These are phyloP conservation scores for Brienomyrus brachyistius DNA, from an alignment of 2,113 vertebrate species.

Conservation along the genomic window DNA sequence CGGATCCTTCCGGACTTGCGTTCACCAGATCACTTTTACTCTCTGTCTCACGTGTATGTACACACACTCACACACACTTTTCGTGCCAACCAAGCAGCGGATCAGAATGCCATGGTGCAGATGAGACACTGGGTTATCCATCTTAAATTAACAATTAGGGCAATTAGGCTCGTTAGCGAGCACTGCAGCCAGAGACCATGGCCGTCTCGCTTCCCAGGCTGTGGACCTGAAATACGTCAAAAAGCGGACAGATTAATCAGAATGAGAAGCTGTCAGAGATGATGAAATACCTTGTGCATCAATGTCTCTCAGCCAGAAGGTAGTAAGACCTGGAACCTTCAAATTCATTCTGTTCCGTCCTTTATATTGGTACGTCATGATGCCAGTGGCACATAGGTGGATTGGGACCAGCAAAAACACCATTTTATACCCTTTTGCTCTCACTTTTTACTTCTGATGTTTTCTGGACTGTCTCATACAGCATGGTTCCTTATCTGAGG, in stretches of 20 bases:
- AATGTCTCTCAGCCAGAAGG: not conserved
- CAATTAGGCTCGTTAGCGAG: not conserved
- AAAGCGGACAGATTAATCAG: not conserved
- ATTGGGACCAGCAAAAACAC: not conserved
- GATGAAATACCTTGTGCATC: not conserved
- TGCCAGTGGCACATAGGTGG: not conserved
- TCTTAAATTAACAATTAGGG: not conserved
- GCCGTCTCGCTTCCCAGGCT: not conserved
- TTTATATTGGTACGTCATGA: not conserved
- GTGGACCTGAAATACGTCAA: not conserved
- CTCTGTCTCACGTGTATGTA: not conserved
- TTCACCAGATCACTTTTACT: not conserved
- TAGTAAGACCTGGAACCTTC: not conserved
- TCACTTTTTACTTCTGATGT: constrained; percentile 1
- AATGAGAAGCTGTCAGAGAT: not conserved
- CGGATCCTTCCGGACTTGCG: not conserved
- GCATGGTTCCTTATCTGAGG: constrained; percentile 13
- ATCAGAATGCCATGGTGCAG: no score
- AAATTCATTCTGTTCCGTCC: not conserved
- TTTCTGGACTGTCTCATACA: constrained; percentile 7
- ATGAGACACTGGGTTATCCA: not conserved
- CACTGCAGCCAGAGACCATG: not conserved
- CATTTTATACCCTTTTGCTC: constrained; percentile 1
- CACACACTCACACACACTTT: not conserved
- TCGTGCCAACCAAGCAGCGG: not conserved